These are phyloP conservation scores for Apolygus lucorum DNA, from an alignment of 1,140 invertebrate genomes.

Conservation along the genomic window DNA sequence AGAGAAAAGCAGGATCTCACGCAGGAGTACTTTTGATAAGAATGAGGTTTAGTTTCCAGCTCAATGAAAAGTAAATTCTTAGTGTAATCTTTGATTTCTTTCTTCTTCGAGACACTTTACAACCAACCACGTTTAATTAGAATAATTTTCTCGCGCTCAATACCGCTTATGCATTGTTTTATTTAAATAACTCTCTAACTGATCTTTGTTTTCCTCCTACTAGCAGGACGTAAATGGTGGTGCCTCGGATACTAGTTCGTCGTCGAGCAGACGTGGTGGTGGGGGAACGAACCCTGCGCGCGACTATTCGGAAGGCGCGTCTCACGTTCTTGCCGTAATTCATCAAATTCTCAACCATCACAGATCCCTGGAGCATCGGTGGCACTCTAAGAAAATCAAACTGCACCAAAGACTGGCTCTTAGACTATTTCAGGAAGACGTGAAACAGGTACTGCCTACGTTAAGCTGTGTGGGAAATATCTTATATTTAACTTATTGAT, in stretches of 20 bases:
- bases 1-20: too few relatives aligned
- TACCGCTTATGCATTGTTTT: too few relatives aligned
- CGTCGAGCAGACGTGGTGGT: constrained; percentile 25
- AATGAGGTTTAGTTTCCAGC: too few relatives aligned
- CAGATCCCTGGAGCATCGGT: constrained; percentile 80
- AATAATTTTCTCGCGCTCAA: constrained; percentile 9
- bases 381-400: constrained; percentile 88
- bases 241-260: constrained; percentile 26
- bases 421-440: constrained; percentile 89
- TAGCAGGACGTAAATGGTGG: constrained; percentile 17
- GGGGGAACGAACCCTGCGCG: constrained; percentile 68
- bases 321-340: constrained; percentile 79
- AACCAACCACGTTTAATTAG: constrained; percentile 21
- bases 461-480: too few relatives aligned
- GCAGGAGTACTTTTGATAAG: too few relatives aligned
- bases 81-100: too few relatives aligned
- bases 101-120: too few relatives aligned
- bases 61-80: too few relatives aligned
- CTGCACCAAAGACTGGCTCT: constrained; percentile 88
- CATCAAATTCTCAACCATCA: constrained; percentile 93
- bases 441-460: constrained; percentile 77
- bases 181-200: too few relatives aligned
- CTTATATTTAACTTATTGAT: too few relatives aligned
- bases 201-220: background rate
- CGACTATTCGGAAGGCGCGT: constrained; percentile 90